These are phyloP conservation scores for Pocota personata DNA, from an alignment of 2,888 invertebrate genomes.

Conservation along the genomic window DNA sequence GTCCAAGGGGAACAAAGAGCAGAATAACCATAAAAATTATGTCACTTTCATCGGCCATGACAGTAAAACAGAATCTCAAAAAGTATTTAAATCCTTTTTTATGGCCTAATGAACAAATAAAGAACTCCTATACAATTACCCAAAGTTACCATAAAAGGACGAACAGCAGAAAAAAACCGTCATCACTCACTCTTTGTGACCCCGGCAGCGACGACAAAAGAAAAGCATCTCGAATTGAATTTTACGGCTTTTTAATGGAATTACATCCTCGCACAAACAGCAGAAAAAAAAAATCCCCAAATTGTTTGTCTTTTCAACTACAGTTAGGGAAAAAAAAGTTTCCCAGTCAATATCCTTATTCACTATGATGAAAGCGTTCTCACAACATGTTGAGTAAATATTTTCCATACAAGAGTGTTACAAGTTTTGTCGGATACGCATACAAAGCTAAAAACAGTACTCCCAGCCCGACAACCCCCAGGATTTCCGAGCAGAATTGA, in stretches of 20 bases:
- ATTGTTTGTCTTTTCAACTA: constrained; percentile 23
- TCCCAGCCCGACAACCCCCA: neutral
- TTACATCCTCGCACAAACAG: constrained; percentile 18
- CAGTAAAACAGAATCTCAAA: constrained; percentile 54
- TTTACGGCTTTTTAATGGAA: constrained; percentile 63
- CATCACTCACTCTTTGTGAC: neutral
- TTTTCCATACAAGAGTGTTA: constrained; percentile 27
- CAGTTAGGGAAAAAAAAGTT: neutral
- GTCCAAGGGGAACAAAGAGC: neutral
- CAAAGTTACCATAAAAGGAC: constrained; percentile 38
- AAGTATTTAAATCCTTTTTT: constrained; percentile 57
- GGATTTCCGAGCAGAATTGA: constrained; percentile 6
- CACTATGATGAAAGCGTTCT: constrained; percentile 25
- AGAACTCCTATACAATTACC: constrained; percentile 54
- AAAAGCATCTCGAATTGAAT: constrained; percentile 46
- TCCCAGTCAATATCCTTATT: constrained; percentile 32
- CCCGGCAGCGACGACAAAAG: constrained; percentile 1
- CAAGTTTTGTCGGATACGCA: neutral
- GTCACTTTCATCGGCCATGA: constrained; percentile 45
- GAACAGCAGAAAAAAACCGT: constrained; percentile 1
- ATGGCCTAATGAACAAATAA: constrained; percentile 51
- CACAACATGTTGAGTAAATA: constrained; percentile 53
- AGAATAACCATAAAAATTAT: constrained; percentile 29
- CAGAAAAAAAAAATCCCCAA: constrained; percentile 15
- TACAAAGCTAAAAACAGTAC: neutral